A percentile compares a stretch with the other conserved stretches of the same genome.
Evolutionary conservation across 2,888 invertebrate genomes (phyloP).

Genomic region (Agrilus biguttatus): DNA sequence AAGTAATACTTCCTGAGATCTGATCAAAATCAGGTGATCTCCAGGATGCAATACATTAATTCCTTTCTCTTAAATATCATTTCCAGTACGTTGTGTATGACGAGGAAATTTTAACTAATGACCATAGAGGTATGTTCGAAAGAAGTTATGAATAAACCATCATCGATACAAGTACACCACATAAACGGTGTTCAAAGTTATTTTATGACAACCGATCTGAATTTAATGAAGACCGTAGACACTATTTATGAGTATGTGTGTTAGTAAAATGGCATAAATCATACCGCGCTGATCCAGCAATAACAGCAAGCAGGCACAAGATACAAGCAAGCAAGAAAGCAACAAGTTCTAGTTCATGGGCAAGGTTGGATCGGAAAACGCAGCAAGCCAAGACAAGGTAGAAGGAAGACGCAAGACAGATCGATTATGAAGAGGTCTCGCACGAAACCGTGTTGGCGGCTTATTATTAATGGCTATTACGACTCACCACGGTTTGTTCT

Average conservation of each 20-base stretch:
- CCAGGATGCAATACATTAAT: no score
- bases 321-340: neutral
- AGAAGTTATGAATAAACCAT: no score
- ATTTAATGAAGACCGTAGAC: no score
- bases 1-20: no score
- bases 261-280: conserved; percentile 18
- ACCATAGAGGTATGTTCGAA: no score
- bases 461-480: conserved; percentile 29
- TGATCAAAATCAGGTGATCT: no score
- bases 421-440: conserved; percentile 28
- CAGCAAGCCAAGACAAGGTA: conserved; percentile 2
- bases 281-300: conserved; percentile 12
- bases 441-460: conserved; percentile 27
- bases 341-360: conserved; percentile 17
- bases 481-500: conserved; percentile 6
- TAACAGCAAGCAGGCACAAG: neutral
- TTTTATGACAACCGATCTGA: no score
- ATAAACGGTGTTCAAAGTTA: no score
- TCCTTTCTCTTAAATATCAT: no score
- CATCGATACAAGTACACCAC: no score
- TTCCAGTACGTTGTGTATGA: no score
- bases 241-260: conserved; percentile 10
- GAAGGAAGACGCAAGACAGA: conserved; percentile 17
- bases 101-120: no score
- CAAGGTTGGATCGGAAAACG: conserved; percentile 8